These are phyloP conservation scores for Drosophila pallidifrons DNA, from an alignment of 1,140 invertebrate genomes.

Conservation along the genomic window DNA sequence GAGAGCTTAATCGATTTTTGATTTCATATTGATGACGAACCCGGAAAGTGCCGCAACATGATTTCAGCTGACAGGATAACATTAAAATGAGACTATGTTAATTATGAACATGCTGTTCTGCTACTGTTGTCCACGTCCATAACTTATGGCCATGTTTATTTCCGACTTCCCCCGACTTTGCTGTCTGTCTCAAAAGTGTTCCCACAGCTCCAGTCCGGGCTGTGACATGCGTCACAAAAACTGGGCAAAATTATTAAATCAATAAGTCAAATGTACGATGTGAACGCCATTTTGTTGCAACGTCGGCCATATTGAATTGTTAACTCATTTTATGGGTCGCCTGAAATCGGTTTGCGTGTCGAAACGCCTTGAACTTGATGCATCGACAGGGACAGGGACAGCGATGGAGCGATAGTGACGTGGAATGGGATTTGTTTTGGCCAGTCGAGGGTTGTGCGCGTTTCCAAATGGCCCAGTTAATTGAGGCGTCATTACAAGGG, in stretches of 20 bases:
- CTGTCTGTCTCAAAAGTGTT: constrained; percentile 29
- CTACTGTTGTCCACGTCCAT: constrained; percentile 13
- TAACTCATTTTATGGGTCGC: constrained; percentile 28
- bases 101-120: constrained; percentile 41
- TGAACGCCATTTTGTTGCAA: constrained; percentile 5
- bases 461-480: constrained; percentile 34
- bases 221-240: not conserved
- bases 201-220: not conserved
- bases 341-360: constrained; percentile 27
- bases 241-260: constrained; percentile 67
- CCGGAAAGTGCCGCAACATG: constrained; percentile 31
- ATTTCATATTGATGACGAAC: constrained; percentile 68
- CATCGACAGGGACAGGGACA: constrained; percentile 1
- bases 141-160: constrained; percentile 27
- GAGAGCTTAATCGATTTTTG: constrained; percentile 76
- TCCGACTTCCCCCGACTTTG: constrained; percentile 23
- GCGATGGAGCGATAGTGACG: not conserved
- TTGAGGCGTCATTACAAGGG: constrained; percentile 31
- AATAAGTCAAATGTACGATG: constrained; percentile 28
- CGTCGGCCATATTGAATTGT: constrained; percentile 46
- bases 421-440: constrained; percentile 29
- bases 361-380: constrained; percentile 69
- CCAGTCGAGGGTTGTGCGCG: constrained; percentile 37
- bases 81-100: constrained; percentile 44
- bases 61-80: constrained; percentile 52